A percentile compares a stretch with the other conserved stretches of the same genome.
Evolutionary conservation across 2,113 vertebrate species (phyloP).

Genomic region (Isichthys henryi): DNA sequence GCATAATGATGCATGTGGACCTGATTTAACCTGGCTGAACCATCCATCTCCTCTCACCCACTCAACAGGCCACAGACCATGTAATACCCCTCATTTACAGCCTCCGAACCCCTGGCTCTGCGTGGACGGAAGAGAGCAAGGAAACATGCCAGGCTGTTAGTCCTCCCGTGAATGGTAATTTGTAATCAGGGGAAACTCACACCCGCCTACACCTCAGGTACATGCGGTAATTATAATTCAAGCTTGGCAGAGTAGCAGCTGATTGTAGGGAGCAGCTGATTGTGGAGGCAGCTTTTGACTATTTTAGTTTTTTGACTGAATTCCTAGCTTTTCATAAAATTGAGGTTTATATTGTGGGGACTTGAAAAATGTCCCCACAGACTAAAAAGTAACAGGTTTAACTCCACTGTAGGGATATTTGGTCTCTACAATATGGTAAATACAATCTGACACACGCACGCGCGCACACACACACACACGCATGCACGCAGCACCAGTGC

Average conservation of each 20-base stretch:
- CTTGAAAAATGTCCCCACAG: neutral
- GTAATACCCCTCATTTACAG: neutral
- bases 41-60: neutral
- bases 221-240: neutral
- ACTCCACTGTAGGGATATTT: too few relatives aligned
- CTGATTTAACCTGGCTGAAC: neutral
- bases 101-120: neutral
- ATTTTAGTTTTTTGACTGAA: neutral
- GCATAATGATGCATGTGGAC: neutral
- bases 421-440: neutral
- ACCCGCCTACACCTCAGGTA: neutral
- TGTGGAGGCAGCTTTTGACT: neutral
- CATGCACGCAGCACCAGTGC: conserved; percentile 17
- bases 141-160: neutral
- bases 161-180: neutral
- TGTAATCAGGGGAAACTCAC: neutral
- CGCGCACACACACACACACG: too few relatives aligned
- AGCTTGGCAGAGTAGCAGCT: neutral
- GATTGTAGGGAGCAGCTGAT: neutral
- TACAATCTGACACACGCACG: neutral
- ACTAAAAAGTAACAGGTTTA: too few relatives aligned
- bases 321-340: too few relatives aligned
- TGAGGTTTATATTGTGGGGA: too few relatives aligned
- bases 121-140: neutral
- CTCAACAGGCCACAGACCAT: neutral